These are phyloP conservation scores for Dryobota labecula DNA, from an alignment of 2,888 invertebrate species.

Conservation along the genomic window DNA sequence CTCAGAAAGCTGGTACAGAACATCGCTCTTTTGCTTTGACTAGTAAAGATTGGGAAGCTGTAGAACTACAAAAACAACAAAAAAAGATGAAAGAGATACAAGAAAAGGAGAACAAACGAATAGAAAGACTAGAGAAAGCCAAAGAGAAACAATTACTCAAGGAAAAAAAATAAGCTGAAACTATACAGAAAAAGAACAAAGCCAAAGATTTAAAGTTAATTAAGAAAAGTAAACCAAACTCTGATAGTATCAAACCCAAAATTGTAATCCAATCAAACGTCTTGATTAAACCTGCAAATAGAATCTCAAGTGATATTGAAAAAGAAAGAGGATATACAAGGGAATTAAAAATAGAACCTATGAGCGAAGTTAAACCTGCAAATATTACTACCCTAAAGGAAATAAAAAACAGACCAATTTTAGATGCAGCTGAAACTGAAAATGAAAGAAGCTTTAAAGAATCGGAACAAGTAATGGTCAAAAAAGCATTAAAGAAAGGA, in stretches of 20 bases:
- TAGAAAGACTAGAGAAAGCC: conserved; percentile 56
- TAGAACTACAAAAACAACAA: conserved; percentile 61
- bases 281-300: conserved; percentile 56
- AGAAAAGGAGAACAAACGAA: conserved; percentile 57
- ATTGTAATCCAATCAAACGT: conserved; percentile 57
- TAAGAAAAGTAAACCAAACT: conserved; percentile 58
- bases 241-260: conserved; percentile 51
- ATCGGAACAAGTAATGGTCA: conserved; percentile 55
- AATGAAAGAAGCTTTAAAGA: conserved; percentile 40
- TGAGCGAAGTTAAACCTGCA: conserved; percentile 58
- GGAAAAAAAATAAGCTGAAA: conserved; percentile 58
- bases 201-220: conserved; percentile 50
- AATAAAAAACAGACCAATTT: conserved; percentile 61
- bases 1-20: conserved; percentile 53
- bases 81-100: conserved; percentile 58
- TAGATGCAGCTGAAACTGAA: conserved; percentile 48
- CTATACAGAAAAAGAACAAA: conserved; percentile 54
- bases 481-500: conserved; percentile 33
- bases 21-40: conserved; percentile 59
- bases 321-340: conserved; percentile 51
- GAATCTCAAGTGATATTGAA: conserved; percentile 53
- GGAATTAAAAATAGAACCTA: conserved; percentile 57
- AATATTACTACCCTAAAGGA: conserved; percentile 59
- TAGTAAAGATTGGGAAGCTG: conserved; percentile 60
- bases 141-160: conserved; percentile 51